These are phyloP conservation scores for Lophura nycthemera DNA, from an alignment of 2,113 vertebrate species.

Conservation along the genomic window DNA sequence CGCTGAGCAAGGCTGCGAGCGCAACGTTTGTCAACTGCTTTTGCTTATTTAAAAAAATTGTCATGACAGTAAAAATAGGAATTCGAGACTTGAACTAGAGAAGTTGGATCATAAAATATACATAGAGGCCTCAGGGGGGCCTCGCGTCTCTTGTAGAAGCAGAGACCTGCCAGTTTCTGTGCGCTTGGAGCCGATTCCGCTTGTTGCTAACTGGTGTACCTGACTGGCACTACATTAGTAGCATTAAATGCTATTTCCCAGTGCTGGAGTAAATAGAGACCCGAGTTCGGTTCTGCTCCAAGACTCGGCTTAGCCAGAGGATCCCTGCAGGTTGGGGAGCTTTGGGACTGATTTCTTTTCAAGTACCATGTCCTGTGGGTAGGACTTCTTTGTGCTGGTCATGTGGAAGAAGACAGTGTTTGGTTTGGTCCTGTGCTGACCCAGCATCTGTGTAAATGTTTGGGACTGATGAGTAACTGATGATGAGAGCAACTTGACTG, in stretches of 20 bases:
- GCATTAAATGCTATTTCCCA: not conserved
- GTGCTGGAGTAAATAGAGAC: not conserved
- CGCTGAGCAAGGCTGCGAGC: not conserved
- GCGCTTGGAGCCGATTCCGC: not conserved
- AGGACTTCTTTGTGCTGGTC: not conserved
- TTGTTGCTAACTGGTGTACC: not conserved
- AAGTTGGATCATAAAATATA: not conserved
- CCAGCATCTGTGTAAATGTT: not conserved
- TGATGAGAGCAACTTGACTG: not conserved
- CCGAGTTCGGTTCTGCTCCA: accelerated
- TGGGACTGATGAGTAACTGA: not conserved
- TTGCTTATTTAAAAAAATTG: not conserved
- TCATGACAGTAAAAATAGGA: not conserved
- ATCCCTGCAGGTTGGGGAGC: not conserved
- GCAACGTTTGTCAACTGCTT: not conserved
- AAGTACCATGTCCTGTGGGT: accelerated
- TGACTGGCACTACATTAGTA: accelerated
- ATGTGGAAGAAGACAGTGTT: not conserved
- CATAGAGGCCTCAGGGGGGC: not conserved
- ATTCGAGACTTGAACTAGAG: not conserved
- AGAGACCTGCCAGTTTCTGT: not conserved
- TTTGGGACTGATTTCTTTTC: not conserved
- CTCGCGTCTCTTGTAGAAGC: not conserved
- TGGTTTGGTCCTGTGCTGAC: not conserved
- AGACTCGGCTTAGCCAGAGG: accelerated